These are phyloP conservation scores for Hydrolagus affinis DNA, from an alignment of 2,113 vertebrate genomes.

Conservation along the genomic window DNA sequence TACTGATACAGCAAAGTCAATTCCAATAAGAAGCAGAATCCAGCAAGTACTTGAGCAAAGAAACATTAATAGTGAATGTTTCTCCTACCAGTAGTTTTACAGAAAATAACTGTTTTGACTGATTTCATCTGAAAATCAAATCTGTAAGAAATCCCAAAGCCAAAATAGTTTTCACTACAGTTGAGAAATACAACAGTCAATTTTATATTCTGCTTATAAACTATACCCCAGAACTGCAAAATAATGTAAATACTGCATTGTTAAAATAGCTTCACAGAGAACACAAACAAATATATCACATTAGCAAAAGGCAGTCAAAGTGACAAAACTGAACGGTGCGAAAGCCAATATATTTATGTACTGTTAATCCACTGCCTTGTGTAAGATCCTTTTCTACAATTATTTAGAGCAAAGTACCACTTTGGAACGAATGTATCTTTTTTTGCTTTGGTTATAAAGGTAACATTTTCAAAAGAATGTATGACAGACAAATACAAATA, in stretches of 20 bases:
- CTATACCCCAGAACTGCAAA: not conserved
- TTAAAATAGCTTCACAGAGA: not conserved
- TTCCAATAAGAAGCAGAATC: constrained; percentile 69
- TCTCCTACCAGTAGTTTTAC: not conserved
- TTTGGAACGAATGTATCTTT: not conserved
- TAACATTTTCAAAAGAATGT: not conserved
- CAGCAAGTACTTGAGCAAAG: constrained; percentile 70
- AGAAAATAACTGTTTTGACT: not conserved
- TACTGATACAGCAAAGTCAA: constrained; percentile 82
- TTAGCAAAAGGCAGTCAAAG: not conserved
- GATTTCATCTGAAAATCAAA: not conserved
- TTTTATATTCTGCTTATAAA: not conserved
- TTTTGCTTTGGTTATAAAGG: not conserved
- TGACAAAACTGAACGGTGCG: not conserved
- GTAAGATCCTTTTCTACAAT: too few relatives aligned
- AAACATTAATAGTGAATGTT: constrained; percentile 60
- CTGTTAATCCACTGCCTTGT: too few relatives aligned
- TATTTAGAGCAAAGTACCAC: not conserved
- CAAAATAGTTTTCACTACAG: not conserved
- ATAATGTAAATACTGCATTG: too few relatives aligned
- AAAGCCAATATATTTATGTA: not conserved
- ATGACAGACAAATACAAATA: too few relatives aligned
- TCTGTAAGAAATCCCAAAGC: not conserved
- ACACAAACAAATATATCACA: not conserved
- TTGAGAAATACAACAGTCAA: not conserved